Evolutionary conservation across 2,113 vertebrate species (phyloP), one percentile per base, ranked within the genome.

Genomic region (Gopherus flavomarginatus): DNA sequence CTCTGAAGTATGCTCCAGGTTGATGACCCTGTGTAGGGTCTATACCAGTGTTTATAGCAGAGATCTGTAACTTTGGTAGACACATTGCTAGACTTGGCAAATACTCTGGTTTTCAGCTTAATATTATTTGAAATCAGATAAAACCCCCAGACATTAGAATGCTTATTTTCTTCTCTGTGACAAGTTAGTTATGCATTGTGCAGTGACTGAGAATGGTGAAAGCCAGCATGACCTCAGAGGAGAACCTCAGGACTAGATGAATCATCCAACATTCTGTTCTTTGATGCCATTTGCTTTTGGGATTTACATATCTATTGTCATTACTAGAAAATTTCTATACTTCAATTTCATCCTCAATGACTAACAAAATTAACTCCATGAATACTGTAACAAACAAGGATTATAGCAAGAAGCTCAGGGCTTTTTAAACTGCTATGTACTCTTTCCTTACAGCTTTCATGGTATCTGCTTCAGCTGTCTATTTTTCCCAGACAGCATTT

Each of bases 371-470:
- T 53, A 10, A 2, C 8, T 10, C 29, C 31, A n/a, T 42, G 35
- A 87, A 24, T 69, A 27, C 26, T 52, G 8, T 38, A 5, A 5
- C 85, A 44, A n/a, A 57, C 2, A 89, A 81, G n/a, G 22, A 83
- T 52, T 24, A 6, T 81, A 27, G 13, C 85, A 86, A 49, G 35
- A 52, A 54, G 21, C 86, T 47, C 81, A 86, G 77, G 81, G 50
- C 72, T 86, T 88, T 9, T 35, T 93, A 91, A 95, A 78, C 79
- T 56, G n/a, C 81, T 92, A 92, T 92, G 87, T 85, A 88, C 12
- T 78, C 82, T 90, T 52, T 92, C 59, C 72, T 90, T 90, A 49
- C 53, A 92, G 81, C 85, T 91, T 91, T 85, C 29, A 29, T 88
- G 83, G 11, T 78, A 89, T 83, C 94, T 94, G 53, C 72, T 92